Evolutionary conservation across 1,140 invertebrate genomes (phyloP).

Genomic region (Nasonia longicornis): DNA sequence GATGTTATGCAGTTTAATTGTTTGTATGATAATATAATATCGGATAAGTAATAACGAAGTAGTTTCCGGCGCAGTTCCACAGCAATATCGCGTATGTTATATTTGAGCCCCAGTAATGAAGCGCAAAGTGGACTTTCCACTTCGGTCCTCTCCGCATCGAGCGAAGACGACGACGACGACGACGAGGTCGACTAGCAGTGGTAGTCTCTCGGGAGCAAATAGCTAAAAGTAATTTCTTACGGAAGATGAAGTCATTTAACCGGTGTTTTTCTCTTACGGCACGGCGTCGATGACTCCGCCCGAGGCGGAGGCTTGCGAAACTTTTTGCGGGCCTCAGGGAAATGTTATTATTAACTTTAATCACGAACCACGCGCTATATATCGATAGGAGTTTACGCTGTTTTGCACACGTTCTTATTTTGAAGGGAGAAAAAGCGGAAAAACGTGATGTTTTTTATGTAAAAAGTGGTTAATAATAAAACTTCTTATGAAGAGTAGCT

Average conservation of each 20-base stretch:
- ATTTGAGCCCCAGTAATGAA: neutral
- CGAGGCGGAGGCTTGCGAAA: neutral
- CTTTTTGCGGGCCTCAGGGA: neutral
- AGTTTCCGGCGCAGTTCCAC: too few species aligned
- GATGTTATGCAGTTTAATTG: too few species aligned
- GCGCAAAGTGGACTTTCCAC: neutral
- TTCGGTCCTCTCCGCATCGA: too few species aligned
- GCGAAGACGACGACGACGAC: too few species aligned
- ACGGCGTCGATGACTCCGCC: neutral
- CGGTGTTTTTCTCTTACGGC: neutral
- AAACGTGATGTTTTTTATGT: too few species aligned
- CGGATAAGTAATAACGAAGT: too few species aligned
- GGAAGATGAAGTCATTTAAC: conserved; percentile 13
- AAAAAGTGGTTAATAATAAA: too few species aligned
- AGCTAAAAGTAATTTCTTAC: conserved; percentile 16
- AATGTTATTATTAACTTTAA: conserved; percentile 18
- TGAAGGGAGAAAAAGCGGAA: too few species aligned
- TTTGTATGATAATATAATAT: too few species aligned
- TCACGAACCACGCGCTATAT: neutral
- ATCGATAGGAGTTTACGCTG: neutral
- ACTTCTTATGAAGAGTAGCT: too few species aligned
- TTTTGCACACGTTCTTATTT: too few species aligned
- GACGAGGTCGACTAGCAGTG: neutral
- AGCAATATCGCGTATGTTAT: too few species aligned
- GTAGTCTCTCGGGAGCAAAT: neutral